A percentile compares a stretch with the other conserved stretches of the same genome.
These are phyloP conservation scores for Daphoenositta chrysoptera DNA, from an alignment of 2,113 vertebrate species.

Conservation along the genomic window DNA sequence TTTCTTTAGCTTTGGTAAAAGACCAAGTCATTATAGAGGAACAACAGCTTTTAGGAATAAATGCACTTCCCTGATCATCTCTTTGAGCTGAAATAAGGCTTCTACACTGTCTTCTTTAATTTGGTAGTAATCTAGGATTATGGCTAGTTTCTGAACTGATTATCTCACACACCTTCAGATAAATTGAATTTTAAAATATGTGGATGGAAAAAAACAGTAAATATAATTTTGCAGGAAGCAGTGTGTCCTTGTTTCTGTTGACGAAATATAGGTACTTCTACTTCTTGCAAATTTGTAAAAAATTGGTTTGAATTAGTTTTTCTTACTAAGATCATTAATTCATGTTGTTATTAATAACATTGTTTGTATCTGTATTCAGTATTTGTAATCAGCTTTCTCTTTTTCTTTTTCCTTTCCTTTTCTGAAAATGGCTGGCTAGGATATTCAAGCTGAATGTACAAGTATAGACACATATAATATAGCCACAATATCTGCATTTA, in stretches of 20 bases:
- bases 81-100: neutral
- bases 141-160: neutral
- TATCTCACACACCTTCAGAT: neutral
- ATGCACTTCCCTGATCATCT: neutral
- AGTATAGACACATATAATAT: conserved; percentile 54
- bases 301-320: neutral
- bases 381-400: conserved; percentile 59
- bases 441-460: conserved; percentile 59
- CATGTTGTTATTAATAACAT: neutral
- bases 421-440: conserved; percentile 64
- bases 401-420: conserved; percentile 55
- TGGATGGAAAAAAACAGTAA: neutral
- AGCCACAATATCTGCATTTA: conserved; percentile 41
- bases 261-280: neutral
- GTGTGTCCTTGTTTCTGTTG: neutral
- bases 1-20: neutral
- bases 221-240: neutral
- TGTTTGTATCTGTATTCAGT: conserved; percentile 31
- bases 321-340: neutral
- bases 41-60: neutral
- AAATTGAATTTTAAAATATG: neutral
- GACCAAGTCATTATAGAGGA: neutral
- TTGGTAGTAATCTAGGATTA: neutral
- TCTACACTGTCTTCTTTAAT: neutral
- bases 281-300: neutral